phyloP scores from a whole-genome alignment of 2,888 invertebrate genomes.

The Pediacus dermestoides region DNA sequence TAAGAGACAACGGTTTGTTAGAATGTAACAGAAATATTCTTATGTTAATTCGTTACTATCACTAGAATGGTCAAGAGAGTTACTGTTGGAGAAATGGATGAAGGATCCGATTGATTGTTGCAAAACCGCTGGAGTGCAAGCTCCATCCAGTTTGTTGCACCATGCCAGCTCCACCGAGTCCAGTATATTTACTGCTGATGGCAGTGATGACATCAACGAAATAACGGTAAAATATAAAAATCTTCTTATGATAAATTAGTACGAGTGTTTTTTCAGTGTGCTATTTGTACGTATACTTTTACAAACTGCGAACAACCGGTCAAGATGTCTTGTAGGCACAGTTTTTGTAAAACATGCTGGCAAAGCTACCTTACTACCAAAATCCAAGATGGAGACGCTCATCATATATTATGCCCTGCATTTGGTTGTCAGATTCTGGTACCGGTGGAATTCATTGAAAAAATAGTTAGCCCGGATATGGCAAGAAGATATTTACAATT shows the following conservation, averaged over 20 bases:
- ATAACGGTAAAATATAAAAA: constrained; percentile 36
- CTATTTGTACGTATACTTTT: constrained; percentile 56
- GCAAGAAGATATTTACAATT: constrained; percentile 64
- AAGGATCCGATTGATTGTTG: constrained; percentile 62
- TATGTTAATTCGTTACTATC: too few species aligned
- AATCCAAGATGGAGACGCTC: constrained; percentile 63
- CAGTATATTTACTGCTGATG: constrained; percentile 41
- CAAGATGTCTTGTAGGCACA: constrained; percentile 60
- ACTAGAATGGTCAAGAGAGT: constrained; percentile 68
- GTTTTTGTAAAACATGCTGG: constrained; percentile 65
- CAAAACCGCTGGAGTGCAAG: constrained; percentile 62
- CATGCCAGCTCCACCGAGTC: constrained; percentile 45
- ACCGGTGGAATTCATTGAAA: constrained; percentile 64
- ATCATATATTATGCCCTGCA: constrained; percentile 64
- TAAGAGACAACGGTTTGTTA: constrained; percentile 61
- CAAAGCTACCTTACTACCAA: constrained; percentile 62
- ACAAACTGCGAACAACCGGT: constrained; percentile 52
- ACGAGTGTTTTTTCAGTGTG: constrained; percentile 54
- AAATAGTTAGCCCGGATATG: constrained; percentile 63
- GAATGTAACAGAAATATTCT: constrained; percentile 1
- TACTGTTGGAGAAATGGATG: constrained; percentile 66
- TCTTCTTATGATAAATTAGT: constrained; percentile 2
- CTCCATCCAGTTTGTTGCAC: constrained; percentile 54
- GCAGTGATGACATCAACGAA: constrained; percentile 36
- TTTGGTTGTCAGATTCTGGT: constrained; percentile 61